Evolutionary conservation across 2,888 invertebrate genomes (phyloP), one percentile per base, ranked within the genome.

Genomic region (Sericinus montela): DNA sequence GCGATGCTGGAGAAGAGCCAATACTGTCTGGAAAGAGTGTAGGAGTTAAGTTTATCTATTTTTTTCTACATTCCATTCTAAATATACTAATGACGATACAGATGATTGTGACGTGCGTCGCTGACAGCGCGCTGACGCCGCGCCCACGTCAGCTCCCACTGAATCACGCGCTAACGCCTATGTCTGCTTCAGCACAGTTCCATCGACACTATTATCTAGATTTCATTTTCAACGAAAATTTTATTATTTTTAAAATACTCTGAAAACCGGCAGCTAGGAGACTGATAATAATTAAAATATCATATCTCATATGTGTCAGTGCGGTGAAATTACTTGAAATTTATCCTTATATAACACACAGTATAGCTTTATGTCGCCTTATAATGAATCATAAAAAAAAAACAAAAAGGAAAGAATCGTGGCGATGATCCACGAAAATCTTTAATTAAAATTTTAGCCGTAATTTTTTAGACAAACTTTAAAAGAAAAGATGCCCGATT

Each of bases 41-140:
- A 67, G 67, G 64, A 63, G 69, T 67, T 63, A 61, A 65, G 67
- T 43, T 41, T 69, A 66, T 67, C 59, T 62, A 62, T 67, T 74
- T 77, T 77, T 80, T 78, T 72, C 63, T 60, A 75, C 74, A 81
- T 80, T 81, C 80, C 75, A 51, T 64, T 79, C 85, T 85, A 87
- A 82, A 86, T 83, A 80, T 86, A 84, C 68, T 54, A 60, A 73
- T 82, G 84, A 83, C 75, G 79, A 72, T 59, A 48, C 48, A 41
- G 52, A 32, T 38, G 53, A 39, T 49, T 62, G 69, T 85, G 86
- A 85, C 83, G 86, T 69, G 70, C 57, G 71, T 67, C 72, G 13
- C 43, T 50, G 44, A 32, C 48, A 48, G 41, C n/a, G 79, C 75
- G 75, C 73, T 62, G 61, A 65, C 64, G 62, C 53, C 42, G 54